Evolutionary conservation across 1,140 invertebrate genomes (phyloP).

Genomic region (Atta texana): DNA sequence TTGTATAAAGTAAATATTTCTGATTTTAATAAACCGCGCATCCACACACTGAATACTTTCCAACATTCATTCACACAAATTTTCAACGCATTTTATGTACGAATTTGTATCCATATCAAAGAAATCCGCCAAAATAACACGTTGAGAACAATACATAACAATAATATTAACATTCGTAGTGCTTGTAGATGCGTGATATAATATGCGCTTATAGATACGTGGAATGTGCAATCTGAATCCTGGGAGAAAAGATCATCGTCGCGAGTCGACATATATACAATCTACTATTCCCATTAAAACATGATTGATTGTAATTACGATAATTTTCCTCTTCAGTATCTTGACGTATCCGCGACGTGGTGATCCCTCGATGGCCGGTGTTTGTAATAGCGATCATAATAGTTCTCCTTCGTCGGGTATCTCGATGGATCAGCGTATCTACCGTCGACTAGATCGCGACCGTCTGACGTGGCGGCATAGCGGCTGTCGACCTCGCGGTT

Average conservation of each 20-base stretch:
- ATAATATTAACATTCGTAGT: neutral
- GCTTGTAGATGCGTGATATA: conserved; percentile 22
- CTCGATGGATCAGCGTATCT: conserved; percentile 80
- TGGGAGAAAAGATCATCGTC: neutral
- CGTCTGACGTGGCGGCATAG: conserved; percentile 51
- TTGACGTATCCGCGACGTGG: conserved; percentile 81
- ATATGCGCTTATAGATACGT: neutral
- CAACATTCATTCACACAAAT: conserved; percentile 24
- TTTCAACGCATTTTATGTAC: neutral
- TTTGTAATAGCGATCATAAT: conserved; percentile 85
- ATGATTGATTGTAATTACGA: conserved; percentile 70
- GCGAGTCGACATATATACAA: neutral
- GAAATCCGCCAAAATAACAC: neutral
- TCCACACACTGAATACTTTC: neutral
- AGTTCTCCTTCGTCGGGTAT: conserved; percentile 84
- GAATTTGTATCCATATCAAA: neutral
- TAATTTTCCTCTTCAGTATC: conserved; percentile 81
- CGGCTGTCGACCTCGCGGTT: conserved; percentile 71
- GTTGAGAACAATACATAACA: neutral
- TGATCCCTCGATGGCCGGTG: conserved; percentile 84
- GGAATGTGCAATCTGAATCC: conserved; percentile 19
- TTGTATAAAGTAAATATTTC: neutral
- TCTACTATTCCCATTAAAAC: conserved; percentile 72
- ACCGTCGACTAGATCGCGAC: conserved; percentile 73
- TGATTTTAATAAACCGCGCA: conserved; percentile 2